phyloP scores from a whole-genome alignment of 2,888 invertebrate species.

The Eilema griseolum region DNA sequence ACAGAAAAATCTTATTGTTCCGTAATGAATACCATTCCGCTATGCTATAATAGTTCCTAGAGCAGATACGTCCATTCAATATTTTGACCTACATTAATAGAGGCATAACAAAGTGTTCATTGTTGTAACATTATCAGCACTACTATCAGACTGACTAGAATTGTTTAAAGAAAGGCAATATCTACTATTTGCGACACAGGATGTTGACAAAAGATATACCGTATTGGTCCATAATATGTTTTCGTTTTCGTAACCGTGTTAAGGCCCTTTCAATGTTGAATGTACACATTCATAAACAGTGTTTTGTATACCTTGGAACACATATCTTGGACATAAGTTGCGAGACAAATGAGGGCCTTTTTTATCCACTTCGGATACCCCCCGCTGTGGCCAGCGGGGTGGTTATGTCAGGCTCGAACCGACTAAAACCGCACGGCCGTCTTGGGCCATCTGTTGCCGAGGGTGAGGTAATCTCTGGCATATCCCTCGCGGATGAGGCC shows the following conservation, averaged over 20 bases:
- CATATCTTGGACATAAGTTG: too few species aligned
- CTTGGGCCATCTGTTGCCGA: too few species aligned
- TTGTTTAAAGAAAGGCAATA: slow-evolving; percentile 55
- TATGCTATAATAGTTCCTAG: not conserved
- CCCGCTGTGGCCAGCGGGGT: too few species aligned
- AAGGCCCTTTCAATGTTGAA: slow-evolving; percentile 65
- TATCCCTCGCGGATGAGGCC: too few species aligned
- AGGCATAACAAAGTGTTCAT: slow-evolving; percentile 2
- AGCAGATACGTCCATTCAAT: not conserved
- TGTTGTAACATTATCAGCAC: slow-evolving; percentile 11
- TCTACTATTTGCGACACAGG: slow-evolving; percentile 51
- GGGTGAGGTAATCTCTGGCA: too few species aligned
- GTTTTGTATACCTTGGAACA: not conserved
- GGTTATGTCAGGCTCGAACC: too few species aligned
- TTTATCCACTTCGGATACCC: too few species aligned
- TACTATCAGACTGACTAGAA: slow-evolving; percentile 33
- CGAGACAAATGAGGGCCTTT: too few species aligned
- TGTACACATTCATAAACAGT: slow-evolving; percentile 31
- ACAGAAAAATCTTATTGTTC: not conserved
- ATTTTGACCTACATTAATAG: slow-evolving; percentile 11
- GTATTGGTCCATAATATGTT: slow-evolving; percentile 37
- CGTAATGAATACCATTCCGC: not conserved
- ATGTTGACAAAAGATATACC: slow-evolving; percentile 64
- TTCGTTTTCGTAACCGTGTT: slow-evolving; percentile 59
- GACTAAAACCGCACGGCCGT: too few species aligned